These are phyloP conservation scores for Eurystomus gularis DNA, from an alignment of 2,113 vertebrate species.

Conservation along the genomic window DNA sequence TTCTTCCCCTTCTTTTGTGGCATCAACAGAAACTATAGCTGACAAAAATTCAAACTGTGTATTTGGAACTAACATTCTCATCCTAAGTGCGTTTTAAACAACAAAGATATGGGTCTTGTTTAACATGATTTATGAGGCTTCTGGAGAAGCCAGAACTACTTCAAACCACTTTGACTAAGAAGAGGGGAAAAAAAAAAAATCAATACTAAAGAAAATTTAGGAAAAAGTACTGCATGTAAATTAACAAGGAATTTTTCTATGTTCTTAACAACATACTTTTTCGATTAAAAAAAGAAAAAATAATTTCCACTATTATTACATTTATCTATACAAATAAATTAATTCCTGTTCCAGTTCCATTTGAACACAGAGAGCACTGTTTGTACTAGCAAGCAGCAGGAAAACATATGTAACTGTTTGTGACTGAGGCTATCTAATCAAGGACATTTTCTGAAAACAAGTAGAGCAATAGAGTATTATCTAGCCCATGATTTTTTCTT, in stretches of 20 bases:
- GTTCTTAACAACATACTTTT: background rate
- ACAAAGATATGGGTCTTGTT: background rate
- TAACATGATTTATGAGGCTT: constrained; percentile 31
- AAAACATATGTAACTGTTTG: background rate
- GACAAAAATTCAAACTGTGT: background rate
- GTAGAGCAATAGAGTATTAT: background rate
- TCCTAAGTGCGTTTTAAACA: constrained; percentile 27
- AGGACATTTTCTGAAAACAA: background rate
- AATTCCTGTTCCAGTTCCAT: background rate
- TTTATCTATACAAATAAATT: background rate
- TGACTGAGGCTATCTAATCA: background rate
- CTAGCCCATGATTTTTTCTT: background rate
- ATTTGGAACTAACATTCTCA: background rate
- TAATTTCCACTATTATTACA: background rate
- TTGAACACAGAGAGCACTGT: background rate
- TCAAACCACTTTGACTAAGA: background rate
- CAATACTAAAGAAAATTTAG: background rate
- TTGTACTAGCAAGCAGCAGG: background rate
- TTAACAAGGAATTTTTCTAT: background rate
- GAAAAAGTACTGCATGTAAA: background rate
- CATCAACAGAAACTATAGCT: background rate
- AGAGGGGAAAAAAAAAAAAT: background rate
- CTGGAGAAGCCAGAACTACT: background rate
- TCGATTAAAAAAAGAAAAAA: background rate
- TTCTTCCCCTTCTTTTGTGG: accelerated